Percentiles rank a stretch among this genome's conserved stretches.
These are phyloP conservation scores for Drosophila kuntzei DNA, from an alignment of 2,888 invertebrate species.

Conservation along the genomic window DNA sequence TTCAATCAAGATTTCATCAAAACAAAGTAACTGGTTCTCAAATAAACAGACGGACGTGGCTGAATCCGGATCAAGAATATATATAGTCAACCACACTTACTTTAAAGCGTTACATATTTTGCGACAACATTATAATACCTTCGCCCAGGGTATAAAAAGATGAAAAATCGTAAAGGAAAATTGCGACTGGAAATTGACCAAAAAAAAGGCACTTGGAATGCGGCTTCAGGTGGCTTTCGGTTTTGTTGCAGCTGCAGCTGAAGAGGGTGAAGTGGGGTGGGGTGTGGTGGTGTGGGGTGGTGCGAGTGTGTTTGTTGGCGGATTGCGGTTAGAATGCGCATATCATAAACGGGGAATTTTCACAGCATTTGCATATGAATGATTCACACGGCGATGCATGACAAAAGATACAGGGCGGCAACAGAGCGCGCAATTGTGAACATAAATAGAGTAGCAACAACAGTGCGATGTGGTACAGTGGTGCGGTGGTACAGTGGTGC, in stretches of 20 bases:
- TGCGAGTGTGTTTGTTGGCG: neutral
- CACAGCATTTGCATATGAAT: slow-evolving; percentile 77
- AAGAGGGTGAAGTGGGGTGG: neutral
- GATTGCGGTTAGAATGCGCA: slow-evolving; percentile 23
- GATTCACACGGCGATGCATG: slow-evolving; percentile 43
- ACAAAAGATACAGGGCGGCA: slow-evolving; percentile 32
- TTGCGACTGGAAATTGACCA: neutral
- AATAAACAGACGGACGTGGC: too few relatives aligned
- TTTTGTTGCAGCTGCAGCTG: neutral
- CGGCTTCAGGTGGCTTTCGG: neutral
- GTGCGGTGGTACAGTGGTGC: neutral
- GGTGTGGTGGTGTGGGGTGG: neutral
- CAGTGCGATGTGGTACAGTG: neutral
- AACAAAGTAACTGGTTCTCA: too few relatives aligned
- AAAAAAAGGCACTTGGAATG: neutral
- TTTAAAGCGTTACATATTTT: neutral
- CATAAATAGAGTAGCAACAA: slow-evolving; percentile 12
- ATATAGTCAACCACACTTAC: too few relatives aligned
- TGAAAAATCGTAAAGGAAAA: neutral
- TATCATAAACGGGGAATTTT: slow-evolving; percentile 53
- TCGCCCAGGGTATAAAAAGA: neutral
- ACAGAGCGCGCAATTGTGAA: slow-evolving; percentile 7
- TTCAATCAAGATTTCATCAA: too few relatives aligned
- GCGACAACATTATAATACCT: neutral
- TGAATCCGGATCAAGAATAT: too few relatives aligned